Evolutionary conservation across 2,797 vertebrate species (phyloP), one percentile per base, ranked within the genome.

Genomic region (Parambassis ranga): DNA sequence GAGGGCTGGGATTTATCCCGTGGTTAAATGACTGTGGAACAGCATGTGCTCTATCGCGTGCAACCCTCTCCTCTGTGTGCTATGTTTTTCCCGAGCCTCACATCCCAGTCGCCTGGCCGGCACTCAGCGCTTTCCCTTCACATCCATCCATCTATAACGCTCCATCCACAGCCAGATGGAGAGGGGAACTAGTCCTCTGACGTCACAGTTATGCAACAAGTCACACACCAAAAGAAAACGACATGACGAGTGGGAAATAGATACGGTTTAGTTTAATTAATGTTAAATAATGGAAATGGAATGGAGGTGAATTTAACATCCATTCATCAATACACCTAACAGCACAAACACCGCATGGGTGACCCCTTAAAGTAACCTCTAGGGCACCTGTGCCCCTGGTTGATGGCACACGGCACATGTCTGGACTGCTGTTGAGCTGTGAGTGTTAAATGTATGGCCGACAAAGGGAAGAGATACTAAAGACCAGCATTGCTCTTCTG

Each of bases 121-220:
- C 22, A 7, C 31, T 64, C 27, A 43, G 60, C 10, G 35, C 30
- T 24, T 19, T 39, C 10, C 22, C 46, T 18, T 36, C 33, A 37
- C 32, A 11, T 43, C 18, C 51, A 63, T 60, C 56, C 46, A 41
- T 59, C 20, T 23, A n/a, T n/a, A 32, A 55, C 43, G 19, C 49
- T 58, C 53, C 41, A 28, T 55, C 39, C 46, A 13, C 27, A 37
- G 58, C 65, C 57, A 69, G 62, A 67, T 63, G 60, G 49, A 65
- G 65, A 51, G 33, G 56, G 22, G 28, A 55, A 60, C 33, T 52
- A 52, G 50, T 59, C 37, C 38, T 55, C 19, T 71, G 64, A 79
- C 33, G 51, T 22, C n/a, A 31, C 10, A 18, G 36, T 73, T 75
- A 77, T 6, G 28, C 56, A 85, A 65, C 15, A 28, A 44, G 10